Conservation (phyloP, 2,888 invertebrate genomes). For the Erynnis tages region DNA sequence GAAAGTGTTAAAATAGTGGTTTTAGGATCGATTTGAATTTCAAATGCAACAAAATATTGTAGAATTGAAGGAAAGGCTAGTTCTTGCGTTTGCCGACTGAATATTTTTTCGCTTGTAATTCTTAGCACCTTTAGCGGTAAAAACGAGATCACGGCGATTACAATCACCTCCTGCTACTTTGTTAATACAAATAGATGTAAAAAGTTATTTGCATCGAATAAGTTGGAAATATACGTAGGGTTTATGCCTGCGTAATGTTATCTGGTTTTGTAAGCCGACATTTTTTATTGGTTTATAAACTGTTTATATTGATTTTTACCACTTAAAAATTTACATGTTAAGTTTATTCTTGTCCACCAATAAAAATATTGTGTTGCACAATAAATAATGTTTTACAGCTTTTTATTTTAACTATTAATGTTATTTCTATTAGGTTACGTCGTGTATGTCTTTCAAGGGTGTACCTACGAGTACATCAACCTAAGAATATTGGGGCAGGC, state of each 20-base stretch:
- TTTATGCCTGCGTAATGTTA: not conserved
- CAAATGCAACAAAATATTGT: constrained; percentile 25
- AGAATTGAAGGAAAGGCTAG: not conserved
- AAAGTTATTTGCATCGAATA: constrained; percentile 8
- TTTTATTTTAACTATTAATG: no score
- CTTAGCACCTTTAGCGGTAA: constrained; percentile 22
- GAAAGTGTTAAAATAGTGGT: constrained; percentile 25
- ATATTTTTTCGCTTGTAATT: constrained; percentile 20
- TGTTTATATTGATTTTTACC: no score
- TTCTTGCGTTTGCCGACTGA: constrained; percentile 22
- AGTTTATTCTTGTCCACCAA: not conserved
- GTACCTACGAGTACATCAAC: no score
- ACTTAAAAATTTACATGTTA: no score
- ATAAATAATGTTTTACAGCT: no score
- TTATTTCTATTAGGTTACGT: no score
- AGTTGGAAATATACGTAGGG: constrained; percentile 12
- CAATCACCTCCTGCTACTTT: not conserved
- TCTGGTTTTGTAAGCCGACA: not conserved
- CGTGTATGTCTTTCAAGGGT: no score
- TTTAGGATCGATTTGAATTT: constrained; percentile 24
- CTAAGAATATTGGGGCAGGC: no score
- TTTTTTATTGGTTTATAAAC: no score
- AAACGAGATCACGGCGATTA: constrained; percentile 21
- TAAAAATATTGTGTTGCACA: no score
- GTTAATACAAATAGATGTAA: constrained; percentile 2